Conservation (phyloP, 2,797 vertebrate genomes). For the Microctenopoma lineatum region DNA sequence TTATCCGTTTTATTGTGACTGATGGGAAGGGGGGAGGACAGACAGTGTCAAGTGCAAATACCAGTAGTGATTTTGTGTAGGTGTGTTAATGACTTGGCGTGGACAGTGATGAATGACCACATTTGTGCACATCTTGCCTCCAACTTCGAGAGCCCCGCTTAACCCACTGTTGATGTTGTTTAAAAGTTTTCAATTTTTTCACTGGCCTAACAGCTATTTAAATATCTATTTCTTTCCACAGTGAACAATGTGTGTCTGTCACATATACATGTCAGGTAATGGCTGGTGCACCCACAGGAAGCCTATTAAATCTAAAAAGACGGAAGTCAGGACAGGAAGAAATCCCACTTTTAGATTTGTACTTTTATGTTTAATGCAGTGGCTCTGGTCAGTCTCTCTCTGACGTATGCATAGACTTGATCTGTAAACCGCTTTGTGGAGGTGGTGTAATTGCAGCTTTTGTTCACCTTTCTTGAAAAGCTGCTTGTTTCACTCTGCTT, state of each 20-base stretch:
- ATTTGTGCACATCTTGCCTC: constrained; percentile 36
- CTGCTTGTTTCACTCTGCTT: constrained; percentile 36
- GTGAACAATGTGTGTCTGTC: background rate
- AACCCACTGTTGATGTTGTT: constrained; percentile 4
- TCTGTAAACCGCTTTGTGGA: constrained; percentile 50
- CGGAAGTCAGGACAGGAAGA: constrained; percentile 9
- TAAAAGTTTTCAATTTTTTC: constrained; percentile 10
- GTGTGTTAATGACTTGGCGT: constrained; percentile 49
- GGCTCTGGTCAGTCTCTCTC: constrained; percentile 27
- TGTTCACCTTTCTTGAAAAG: constrained; percentile 55
- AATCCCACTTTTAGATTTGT: constrained; percentile 26
- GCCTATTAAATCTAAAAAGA: constrained; percentile 15
- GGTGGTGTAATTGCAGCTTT: constrained; percentile 56
- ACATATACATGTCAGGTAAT: background rate
- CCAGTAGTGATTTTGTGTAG: constrained; percentile 44
- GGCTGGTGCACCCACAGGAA: constrained; percentile 15
- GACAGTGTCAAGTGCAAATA: constrained; percentile 38
- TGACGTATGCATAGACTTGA: constrained; percentile 20
- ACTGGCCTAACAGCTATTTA: background rate
- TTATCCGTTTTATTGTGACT: constrained; percentile 54
- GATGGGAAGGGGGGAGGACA: constrained; percentile 32
- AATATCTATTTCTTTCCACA: background rate
- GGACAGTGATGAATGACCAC: constrained; percentile 39
- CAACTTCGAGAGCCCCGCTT: background rate
- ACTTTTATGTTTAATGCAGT: constrained; percentile 46